Percentiles rank a stretch among this genome's conserved stretches.
phyloP scores from a whole-genome alignment of 2,113 vertebrate species.

The Alaudala cheleensis region DNA sequence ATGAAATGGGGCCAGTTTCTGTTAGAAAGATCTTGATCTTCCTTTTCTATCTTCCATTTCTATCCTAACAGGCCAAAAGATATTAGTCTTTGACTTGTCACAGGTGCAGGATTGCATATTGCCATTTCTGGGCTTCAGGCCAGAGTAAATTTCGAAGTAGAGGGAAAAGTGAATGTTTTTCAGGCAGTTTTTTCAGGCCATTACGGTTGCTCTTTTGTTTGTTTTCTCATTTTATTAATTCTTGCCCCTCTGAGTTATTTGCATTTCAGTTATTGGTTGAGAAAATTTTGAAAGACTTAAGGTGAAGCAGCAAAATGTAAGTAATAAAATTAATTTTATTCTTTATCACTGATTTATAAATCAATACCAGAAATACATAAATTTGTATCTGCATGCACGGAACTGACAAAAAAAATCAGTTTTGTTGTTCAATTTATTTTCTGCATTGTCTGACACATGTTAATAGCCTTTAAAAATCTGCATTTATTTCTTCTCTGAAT shows the following conservation, averaged over 20 bases:
- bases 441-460: background rate
- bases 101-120: conserved; percentile 6
- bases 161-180: background rate
- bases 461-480: background rate
- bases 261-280: background rate
- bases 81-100: background rate
- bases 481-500: background rate
- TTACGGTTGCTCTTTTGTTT: background rate
- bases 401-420: background rate
- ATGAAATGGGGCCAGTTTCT: background rate
- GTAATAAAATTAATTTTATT: background rate
- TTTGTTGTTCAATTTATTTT: background rate
- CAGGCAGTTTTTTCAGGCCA: background rate
- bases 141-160: conserved; percentile 31
- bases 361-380: background rate
- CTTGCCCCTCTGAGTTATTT: background rate
- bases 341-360: background rate
- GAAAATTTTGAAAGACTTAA: background rate
- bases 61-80: background rate
- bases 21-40: background rate
- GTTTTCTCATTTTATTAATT: conserved; percentile 2
- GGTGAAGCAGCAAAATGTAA: background rate
- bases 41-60: background rate
- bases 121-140: conserved; percentile 30
- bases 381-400: background rate